Base-by-base conservation (phyloP, 2,113 vertebrate genomes). In the Myotis lucifugus region DNA sequence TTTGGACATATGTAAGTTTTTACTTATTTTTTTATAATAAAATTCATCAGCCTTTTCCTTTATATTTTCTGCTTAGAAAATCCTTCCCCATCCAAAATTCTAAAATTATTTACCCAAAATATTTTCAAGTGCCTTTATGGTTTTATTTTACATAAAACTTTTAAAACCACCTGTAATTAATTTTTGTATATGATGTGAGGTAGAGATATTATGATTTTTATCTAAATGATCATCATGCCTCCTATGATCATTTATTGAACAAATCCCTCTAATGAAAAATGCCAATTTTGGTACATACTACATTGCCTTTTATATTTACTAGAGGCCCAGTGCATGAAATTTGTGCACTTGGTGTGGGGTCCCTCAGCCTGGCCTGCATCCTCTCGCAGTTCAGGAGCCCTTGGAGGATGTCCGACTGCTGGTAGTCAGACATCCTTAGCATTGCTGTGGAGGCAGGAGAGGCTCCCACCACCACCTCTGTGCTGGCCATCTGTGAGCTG, bases 11-110 rank as follows among this genome's bases (percentile, higher is more conserved):
- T 17, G 25, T 66, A 52, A 82, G 66, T 32, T 79, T 69, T 82
- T 19, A 13, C 21, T 78, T 66, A 48, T 74, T 85, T 46, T 87
- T 42, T 32, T 29, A 4, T 79, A 61, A 61, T 81, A 79, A 94
- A 92, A 76, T 76, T 64, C 1, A 5, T 74, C 19, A 40, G 34
- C 18, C 29, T 79, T 73, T 25, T 67, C 54, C 25, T 90, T 48
- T 78, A 72, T 52, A 42, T 56, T 85, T 91, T 88, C 78, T 85
- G 52, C 23, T 90, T 70, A 79, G 64, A 88, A 84, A 90, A 83
- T 46, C 12, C 19, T 91, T 73, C 18, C 23, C 27, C 29, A 2
- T 50, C 1, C 6, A 11, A 67, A 88, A 67, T 69, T 81, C 46
- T 67, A 74, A 67, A 91, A 67, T 50, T 72, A 79, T 73, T 85